These are phyloP conservation scores for Trypoxylon attenuatum DNA, from an alignment of 2,888 invertebrate genomes.

Conservation along the genomic window DNA sequence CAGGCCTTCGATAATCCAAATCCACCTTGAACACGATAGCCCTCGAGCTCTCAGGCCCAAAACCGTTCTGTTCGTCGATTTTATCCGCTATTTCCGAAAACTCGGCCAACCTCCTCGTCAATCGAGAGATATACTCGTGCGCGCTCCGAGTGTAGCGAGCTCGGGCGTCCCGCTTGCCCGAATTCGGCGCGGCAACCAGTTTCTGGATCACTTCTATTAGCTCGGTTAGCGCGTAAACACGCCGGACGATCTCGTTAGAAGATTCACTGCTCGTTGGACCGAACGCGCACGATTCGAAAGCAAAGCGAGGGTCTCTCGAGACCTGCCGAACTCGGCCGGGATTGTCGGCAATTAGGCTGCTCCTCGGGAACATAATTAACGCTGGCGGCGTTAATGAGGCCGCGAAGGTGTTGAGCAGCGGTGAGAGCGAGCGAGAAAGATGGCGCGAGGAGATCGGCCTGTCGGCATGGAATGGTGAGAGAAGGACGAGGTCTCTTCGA, in stretches of 20 bases:
- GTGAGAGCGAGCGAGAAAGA: not conserved
- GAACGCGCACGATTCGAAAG: too few relatives aligned
- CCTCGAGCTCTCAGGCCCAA: too few relatives aligned
- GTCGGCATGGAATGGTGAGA: not conserved
- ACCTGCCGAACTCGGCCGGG: slow-evolving; percentile 24
- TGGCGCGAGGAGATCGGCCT: not conserved
- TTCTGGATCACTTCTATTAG: slow-evolving; percentile 64
- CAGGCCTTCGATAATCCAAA: too few relatives aligned
- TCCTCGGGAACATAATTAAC: slow-evolving; percentile 70
- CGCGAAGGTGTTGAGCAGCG: slow-evolving; percentile 63
- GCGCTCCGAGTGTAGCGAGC: not conserved
- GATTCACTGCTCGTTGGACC: slow-evolving; percentile 9
- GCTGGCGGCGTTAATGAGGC: slow-evolving; percentile 70
- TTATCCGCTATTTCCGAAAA: slow-evolving; percentile 10
- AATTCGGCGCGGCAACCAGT: slow-evolving; percentile 54
- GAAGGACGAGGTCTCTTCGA: not conserved
- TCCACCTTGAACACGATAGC: too few relatives aligned
- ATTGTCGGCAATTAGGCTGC: slow-evolving; percentile 69
- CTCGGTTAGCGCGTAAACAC: slow-evolving; percentile 69
- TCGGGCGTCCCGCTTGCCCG: slow-evolving; percentile 32
- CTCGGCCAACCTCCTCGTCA: slow-evolving; percentile 17
- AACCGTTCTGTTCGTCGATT: not conserved
- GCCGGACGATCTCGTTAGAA: slow-evolving; percentile 65
- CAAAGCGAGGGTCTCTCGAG: too few relatives aligned
- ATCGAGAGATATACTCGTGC: slow-evolving; percentile 14